These are phyloP conservation scores for Agelastica alni DNA, from an alignment of 2,888 invertebrate genomes.

Conservation along the genomic window DNA sequence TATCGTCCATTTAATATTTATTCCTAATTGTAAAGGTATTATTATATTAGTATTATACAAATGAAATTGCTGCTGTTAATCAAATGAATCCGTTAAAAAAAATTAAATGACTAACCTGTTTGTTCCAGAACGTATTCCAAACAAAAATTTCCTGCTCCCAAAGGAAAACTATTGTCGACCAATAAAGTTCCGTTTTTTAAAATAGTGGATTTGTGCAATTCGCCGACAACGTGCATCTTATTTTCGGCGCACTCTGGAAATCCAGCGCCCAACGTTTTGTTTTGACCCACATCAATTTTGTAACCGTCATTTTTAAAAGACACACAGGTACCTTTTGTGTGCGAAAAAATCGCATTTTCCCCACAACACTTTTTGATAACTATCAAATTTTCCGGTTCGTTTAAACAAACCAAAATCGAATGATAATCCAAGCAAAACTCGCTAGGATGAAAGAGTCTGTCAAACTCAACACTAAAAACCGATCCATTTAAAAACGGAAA, in stretches of 20 bases:
- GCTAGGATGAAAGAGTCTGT: conserved; percentile 58
- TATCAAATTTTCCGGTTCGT: conserved; percentile 40
- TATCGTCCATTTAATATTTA: too few species aligned
- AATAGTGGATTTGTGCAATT: conserved; percentile 60
- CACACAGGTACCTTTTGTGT: conserved; percentile 59
- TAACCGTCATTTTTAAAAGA: conserved; percentile 47
- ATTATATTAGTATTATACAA: too few species aligned
- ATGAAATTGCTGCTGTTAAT: too few species aligned
- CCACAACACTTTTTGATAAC: conserved; percentile 73
- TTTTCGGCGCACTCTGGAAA: conserved; percentile 55
- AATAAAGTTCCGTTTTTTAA: conserved; percentile 61
- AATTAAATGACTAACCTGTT: conserved; percentile 47
- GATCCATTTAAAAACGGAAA: conserved; percentile 66
- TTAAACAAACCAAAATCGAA: conserved; percentile 67
- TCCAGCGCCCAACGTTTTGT: conserved; percentile 45
- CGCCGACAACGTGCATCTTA: conserved; percentile 63
- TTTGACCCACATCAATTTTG: conserved; percentile 46
- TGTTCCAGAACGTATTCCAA: conserved; percentile 57
- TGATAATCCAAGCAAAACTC: conserved; percentile 72
- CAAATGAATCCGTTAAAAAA: too few species aligned
- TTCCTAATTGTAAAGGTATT: too few species aligned
- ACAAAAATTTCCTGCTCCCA: conserved; percentile 56
- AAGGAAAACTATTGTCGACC: conserved; percentile 56
- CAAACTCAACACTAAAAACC: conserved; percentile 61
- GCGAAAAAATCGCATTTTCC: conserved; percentile 65